Evolutionary conservation across 1,140 invertebrate genomes (phyloP), one percentile per base, ranked within the genome.

Genomic region (Listronotus bonariensis): DNA sequence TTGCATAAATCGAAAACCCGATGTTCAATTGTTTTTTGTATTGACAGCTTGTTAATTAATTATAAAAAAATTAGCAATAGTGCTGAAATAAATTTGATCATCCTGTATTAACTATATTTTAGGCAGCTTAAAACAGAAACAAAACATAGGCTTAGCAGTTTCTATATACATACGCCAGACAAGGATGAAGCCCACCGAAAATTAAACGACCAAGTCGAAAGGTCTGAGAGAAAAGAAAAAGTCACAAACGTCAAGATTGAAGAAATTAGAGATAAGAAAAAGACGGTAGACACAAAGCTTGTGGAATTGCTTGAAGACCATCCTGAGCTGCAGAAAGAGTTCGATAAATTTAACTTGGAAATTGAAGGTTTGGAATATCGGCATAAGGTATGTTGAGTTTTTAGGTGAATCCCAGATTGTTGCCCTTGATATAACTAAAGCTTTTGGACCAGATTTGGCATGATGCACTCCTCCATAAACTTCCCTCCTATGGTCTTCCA

Each of bases 151-250:
- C 45, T 84, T 3, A 76, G 76, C 49, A 74, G 78, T 72, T 65
- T 83, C 76, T 59, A 62, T 62, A 5, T 14, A 59, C 14, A 63
- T 45, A 79, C 32, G 74, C 81, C 54, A 71, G 77, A 67, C 9
- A 83, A 82, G 43, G 77, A 75, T 0, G 81, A 81, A 49, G 79
- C 78, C 8, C 81, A 81, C 32, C 76, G 72, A 6, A 75, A 80
- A 3, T 63, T 84, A 3, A 79, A 79, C 32, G 80, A 82, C 26
- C 80, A 79, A 0, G 26, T 83, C 0, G 65, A 77, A 42, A 74
- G 82, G 34, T 81, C 82, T 38, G 77, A 81, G 41, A 70, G 78
- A 17, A 81, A 82, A 68, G 76, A 80, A 18, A 73, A 80, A 17
- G 72, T 76, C 0, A 72, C 82, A 0, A 77, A 72, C 20, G 55